Conservation (phyloP, 1,140 invertebrate genomes). For the Phortica variegata region DNA sequence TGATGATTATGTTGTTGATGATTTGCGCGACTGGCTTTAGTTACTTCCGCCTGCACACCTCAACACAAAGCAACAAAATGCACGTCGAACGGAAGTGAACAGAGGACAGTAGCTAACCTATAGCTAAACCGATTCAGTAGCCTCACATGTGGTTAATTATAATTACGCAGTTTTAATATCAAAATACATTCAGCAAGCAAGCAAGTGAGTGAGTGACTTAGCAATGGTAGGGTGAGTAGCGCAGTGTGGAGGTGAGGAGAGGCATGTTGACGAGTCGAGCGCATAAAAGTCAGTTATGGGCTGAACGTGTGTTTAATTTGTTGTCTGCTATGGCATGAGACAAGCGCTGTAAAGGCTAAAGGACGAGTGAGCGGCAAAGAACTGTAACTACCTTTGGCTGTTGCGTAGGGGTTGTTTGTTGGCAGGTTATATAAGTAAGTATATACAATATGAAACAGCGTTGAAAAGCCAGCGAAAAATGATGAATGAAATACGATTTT, state of each 20-base stretch:
- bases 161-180: slow-evolving; percentile 57
- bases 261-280: slow-evolving; percentile 14
- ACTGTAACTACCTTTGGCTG: slow-evolving; percentile 18
- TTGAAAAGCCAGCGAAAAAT: slow-evolving; percentile 52
- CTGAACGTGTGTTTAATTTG: not conserved
- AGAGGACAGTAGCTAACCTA: slow-evolving; percentile 20
- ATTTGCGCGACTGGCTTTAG: slow-evolving; percentile 6
- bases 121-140: slow-evolving; percentile 24
- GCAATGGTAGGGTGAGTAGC: not conserved
- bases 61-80: slow-evolving; percentile 15
- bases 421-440: too few relatives aligned
- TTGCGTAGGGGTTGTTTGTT: slow-evolving; percentile 28
- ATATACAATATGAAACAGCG: too few relatives aligned
- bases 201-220: not conserved
- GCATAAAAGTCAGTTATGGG: slow-evolving; percentile 2
- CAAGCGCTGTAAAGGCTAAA: slow-evolving; percentile 18
- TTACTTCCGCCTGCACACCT: slow-evolving; percentile 21
- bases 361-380: slow-evolving; percentile 7
- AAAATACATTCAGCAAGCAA: slow-evolving; percentile 35
- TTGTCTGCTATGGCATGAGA: slow-evolving; percentile 18
- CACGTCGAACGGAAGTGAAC: slow-evolving; percentile 35
- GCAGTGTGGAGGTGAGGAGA: not conserved
- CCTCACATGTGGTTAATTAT: slow-evolving; percentile 56
- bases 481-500: slow-evolving; percentile 55
- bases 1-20: too few relatives aligned